Evolutionary conservation across 2,888 invertebrate genomes (phyloP), one percentile per base, ranked within the genome.

Genomic region (Chymomyza caudatula): DNA sequence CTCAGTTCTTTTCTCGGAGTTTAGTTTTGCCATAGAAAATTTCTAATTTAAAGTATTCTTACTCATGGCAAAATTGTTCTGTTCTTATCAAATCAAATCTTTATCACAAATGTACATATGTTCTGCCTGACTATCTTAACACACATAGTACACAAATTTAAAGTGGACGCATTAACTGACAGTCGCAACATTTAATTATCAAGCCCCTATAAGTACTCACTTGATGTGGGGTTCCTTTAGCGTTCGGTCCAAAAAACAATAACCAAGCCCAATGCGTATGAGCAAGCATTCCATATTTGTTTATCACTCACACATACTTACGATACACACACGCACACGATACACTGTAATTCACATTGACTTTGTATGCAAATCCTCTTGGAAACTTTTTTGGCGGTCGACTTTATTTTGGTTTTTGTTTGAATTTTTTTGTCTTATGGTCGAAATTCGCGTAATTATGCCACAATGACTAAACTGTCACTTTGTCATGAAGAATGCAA

Each of bases 341-440:
- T 6, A 47, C 19, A 15, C 29, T 23, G 56, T 17, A 15, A 47
- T 8, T 15, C 44, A 37, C 44, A 47, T 52, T 4, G 76, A 70
- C 74, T 76, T 82, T 85, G 76, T 66, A 78, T 69, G 83, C 76
- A 84, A 79, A 78, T 79, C 78, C 82, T 68, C 56, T 42, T 60
- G 55, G 47, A 37, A 37, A 17, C 15, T 37, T 56, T 52, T 47
- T 51, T 11, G 54, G 37, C 2, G 58, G 11, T 44, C 63, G 57
- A 57, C 61, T 68, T 68, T 61, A 61, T 67, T 51, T 42, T 13
- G 29, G 55, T 20, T 42, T 56, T 56, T 59, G 23, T 42, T 20
- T 57, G 51, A 44, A 42, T 61, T 56, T 49, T 47, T 43, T 63
- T 49, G 56, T 29, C 43, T 19, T 71, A 58, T 74, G 44, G 52